phyloP scores from a whole-genome alignment of 2,888 invertebrate species.

The Acronicta psi region DNA sequence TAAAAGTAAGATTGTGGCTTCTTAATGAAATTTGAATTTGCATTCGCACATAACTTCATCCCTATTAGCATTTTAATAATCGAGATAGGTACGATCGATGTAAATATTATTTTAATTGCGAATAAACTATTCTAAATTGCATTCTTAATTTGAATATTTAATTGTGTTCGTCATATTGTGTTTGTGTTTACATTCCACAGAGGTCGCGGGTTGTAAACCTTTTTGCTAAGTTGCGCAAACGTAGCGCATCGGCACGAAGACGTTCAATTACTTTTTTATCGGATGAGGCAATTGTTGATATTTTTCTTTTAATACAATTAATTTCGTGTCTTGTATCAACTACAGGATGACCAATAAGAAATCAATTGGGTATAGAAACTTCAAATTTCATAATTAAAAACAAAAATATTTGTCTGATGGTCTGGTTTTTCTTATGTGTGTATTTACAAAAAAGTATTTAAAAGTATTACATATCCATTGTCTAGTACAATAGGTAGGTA shows the following conservation, averaged over 20 bases:
- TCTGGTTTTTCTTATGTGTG: no score
- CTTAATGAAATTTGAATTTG: neutral
- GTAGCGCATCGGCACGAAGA: conserved; percentile 29
- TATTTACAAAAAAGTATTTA: no score
- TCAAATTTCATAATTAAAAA: no score
- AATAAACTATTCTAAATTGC: conserved; percentile 21
- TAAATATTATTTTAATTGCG: conserved; percentile 10
- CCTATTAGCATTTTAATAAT: conserved; percentile 5
- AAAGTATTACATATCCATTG: no score
- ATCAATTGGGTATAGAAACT: no score
- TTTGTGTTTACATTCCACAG: conserved; percentile 47
- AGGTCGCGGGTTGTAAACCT: conserved; percentile 48
- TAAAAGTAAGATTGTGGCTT: no score
- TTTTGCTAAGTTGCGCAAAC: conserved; percentile 41
- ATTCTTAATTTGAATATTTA: conserved; percentile 28
- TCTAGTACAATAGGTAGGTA: no score
- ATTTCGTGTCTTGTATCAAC: no score
- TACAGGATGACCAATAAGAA: no score
- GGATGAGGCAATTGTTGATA: conserved; percentile 41
- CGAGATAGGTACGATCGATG: neutral
- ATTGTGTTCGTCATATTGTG: conserved; percentile 32
- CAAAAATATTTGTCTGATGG: no score
- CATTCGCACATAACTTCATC: neutral
- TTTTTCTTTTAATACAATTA: conserved; percentile 15
- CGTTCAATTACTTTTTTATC: conserved; percentile 47